phyloP scores from a whole-genome alignment of 1,140 invertebrate genomes.

The Lucilia sericata region DNA sequence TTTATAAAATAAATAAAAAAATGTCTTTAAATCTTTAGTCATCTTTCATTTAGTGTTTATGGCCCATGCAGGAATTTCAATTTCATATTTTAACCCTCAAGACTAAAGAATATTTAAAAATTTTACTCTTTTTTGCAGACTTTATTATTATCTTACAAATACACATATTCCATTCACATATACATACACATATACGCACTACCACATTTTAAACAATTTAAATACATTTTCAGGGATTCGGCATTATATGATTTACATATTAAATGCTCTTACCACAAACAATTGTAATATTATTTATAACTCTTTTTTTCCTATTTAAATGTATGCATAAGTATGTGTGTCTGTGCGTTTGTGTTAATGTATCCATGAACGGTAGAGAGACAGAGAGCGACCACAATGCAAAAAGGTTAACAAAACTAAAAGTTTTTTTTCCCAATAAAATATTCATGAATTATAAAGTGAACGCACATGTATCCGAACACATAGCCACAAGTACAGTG shows the following conservation, averaged over 20 bases:
- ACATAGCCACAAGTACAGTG: too few species aligned
- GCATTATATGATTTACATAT: constrained; percentile 4
- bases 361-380: neutral
- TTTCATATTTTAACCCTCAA: neutral
- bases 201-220: neutral
- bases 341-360: neutral
- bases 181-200: neutral
- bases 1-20: too few species aligned
- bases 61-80: neutral
- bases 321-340: neutral
- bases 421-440: neutral
- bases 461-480: neutral
- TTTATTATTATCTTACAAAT: neutral
- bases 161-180: neutral
- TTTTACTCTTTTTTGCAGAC: neutral
- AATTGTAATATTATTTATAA: neutral
- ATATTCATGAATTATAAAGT: constrained; percentile 11
- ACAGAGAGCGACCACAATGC: neutral
- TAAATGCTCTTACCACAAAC: constrained; percentile 1
- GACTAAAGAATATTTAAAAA: neutral
- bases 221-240: neutral
- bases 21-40: too few species aligned
- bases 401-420: constrained; percentile 5
- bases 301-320: too few species aligned
- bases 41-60: neutral